Evolutionary conservation across 2,888 invertebrate genomes (phyloP), one percentile per base, ranked within the genome.

Genomic region (Rhimphoctona megacephalus): DNA sequence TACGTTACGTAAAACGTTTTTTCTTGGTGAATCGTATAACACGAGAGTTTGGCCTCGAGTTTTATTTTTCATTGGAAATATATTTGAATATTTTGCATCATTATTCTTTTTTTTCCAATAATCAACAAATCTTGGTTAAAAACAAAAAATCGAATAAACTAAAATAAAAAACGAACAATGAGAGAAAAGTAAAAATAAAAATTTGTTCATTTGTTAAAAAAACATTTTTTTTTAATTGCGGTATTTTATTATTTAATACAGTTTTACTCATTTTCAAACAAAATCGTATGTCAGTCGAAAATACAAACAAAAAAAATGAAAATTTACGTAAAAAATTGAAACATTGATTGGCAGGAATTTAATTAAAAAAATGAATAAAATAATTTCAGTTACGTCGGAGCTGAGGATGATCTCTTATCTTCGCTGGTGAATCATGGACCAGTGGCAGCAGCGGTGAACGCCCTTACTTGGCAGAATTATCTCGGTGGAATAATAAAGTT

Each of bases 391-490:
- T 96, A 96, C 87, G 95, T 96, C 7, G 95, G 95, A 9, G 93
- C 95, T 0, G 98, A 98, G 93, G 95, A 96, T 33, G 94, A 95
- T 74, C 95, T 98, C 61, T 90, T 97, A 83, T 88, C 91, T 33
- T 90, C 95, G 7, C 89, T 98, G 67, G 97, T 96, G 7, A 95
- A 94, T 19, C 96, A 97, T 92, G 98, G 98, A 0, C 98, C 98
- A 0, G 96, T 98, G 2, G 96, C 97, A 0, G 97, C 96, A 0
- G 97, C 97, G 0, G 97, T 98, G 0, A 98, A 98, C 94, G 98
- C 98, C 0, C 95, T 97, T 43, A 96, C 96, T 0, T 98, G 98
- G 98, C 97, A 98, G 94, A 96, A 98, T 94, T 98, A 98, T 93
- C 95, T 98, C 11, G 97, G 97, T 0, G 98, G 98, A 0, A 96